phyloP scores from a whole-genome alignment of 1,140 invertebrate species.

The Glossosoma conforme region DNA sequence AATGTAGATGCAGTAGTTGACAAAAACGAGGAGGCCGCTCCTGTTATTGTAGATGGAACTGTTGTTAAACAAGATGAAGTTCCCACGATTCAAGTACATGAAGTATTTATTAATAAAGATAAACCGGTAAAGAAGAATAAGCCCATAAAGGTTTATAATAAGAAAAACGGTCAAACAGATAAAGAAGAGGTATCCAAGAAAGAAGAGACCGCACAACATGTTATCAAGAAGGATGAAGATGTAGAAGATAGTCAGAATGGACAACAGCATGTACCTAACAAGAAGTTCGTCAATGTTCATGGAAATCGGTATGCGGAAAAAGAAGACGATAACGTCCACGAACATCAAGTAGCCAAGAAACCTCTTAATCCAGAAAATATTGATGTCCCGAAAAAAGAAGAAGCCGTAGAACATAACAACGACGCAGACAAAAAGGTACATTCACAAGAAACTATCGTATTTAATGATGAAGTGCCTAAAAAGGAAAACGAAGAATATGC shows the following conservation, averaged over 20 bases:
- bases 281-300: neutral
- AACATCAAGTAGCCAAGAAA: neutral
- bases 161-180: neutral
- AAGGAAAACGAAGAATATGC: neutral
- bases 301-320: neutral
- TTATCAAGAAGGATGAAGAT: neutral
- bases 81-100: too few species aligned
- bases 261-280: neutral
- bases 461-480: neutral
- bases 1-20: too few species aligned
- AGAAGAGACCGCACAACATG: neutral
- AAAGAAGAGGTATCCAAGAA: neutral
- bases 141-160: neutral
- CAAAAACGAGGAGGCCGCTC: too few species aligned
- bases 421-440: neutral
- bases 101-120: too few species aligned
- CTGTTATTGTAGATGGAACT: too few species aligned
- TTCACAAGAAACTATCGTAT: neutral
- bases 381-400: neutral
- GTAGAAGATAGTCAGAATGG: neutral
- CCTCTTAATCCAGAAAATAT: neutral
- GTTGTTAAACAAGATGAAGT: too few species aligned
- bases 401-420: slow-evolving; percentile 1
- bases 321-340: neutral
- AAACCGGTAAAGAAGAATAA: neutral